Conservation (phyloP, 2,797 vertebrate genomes). For the Austrolebias charrua region DNA sequence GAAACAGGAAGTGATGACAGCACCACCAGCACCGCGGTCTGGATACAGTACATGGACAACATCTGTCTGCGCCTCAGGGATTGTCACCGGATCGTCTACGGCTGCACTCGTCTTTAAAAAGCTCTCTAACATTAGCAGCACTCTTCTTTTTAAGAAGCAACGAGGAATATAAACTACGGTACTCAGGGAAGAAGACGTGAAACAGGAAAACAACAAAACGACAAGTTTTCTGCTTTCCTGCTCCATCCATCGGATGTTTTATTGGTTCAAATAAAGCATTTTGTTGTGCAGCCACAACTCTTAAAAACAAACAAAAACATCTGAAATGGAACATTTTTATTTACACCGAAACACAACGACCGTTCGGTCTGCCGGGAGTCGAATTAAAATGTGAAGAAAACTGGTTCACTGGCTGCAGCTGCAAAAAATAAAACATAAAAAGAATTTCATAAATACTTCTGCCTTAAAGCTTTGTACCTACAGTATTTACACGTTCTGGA, state of each 20-base stretch:
- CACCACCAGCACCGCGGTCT: conserved; percentile 48
- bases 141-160: conserved; percentile 73
- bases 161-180: conserved; percentile 36
- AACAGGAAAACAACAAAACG: conserved; percentile 31
- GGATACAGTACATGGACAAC: conserved; percentile 62
- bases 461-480: conserved; percentile 77
- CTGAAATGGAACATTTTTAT: conserved; percentile 69
- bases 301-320: conserved; percentile 62
- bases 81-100: conserved; percentile 74
- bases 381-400: not conserved
- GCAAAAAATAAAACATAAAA: not conserved
- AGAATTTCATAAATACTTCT: conserved; percentile 79
- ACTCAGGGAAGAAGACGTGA: conserved; percentile 34
- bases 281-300: conserved; percentile 24
- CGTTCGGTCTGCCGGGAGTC: conserved; percentile 5
- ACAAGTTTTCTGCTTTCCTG: conserved; percentile 41
- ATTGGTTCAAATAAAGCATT: conserved; percentile 58
- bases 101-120: conserved; percentile 68
- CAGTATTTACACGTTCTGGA: conserved; percentile 86
- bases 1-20: conserved; percentile 68
- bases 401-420: conserved; percentile 56
- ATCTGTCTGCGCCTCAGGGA: conserved; percentile 83
- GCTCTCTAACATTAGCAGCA: conserved; percentile 78
- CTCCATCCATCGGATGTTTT: conserved; percentile 47
- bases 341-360: conserved; percentile 69